Evolutionary conservation across 2,888 invertebrate genomes (phyloP), one percentile per base, ranked within the genome.

Genomic region (Drosophila helvetica): DNA sequence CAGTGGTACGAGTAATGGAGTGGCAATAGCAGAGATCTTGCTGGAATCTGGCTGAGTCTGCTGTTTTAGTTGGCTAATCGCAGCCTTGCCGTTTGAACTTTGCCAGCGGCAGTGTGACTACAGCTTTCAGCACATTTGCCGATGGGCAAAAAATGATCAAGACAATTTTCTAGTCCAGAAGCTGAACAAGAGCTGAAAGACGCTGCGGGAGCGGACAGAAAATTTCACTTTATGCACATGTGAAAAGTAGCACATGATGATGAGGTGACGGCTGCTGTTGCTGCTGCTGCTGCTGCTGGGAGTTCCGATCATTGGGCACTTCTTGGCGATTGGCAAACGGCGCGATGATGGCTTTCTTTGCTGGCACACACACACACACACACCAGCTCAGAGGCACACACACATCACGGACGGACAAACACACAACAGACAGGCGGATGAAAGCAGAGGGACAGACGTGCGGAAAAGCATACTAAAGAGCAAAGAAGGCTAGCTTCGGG

Each of bases 241-340:
- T 74, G 86, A 88, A 83, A 83, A 83, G 88, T 83, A 57, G 83
- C 83, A 83, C 83, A 88, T 83, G 84, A 88, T 88, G 88, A 83
- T 83, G 88, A 82, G 54, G 86, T 74, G 48, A 80, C 75, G 58
- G 77, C 57, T 54, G 72, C 18, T 4, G 4, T 5, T 27, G 27
- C 15, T 38, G 38, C 2, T 33, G 33, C 10, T 45, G 63, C 46
- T 48, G 62, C 46, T 65, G 48, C 74, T 57, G 81, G 68, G 74
- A 79, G 82, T 75, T 82, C 69, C 88, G 74, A 83, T 83, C 88
- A 88, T 83, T 88, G 83, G 86, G 83, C 80, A 75, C 70, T 66
- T 70, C 70, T 75, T 55, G 75, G 67, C 80, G 83, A 83, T 83
- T 83, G 81, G 86, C 81, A 83, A 81, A 80, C 68, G 75, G 62